Base-by-base conservation (phyloP, 2,888 invertebrate species). In the Pediacus dermestoides region DNA sequence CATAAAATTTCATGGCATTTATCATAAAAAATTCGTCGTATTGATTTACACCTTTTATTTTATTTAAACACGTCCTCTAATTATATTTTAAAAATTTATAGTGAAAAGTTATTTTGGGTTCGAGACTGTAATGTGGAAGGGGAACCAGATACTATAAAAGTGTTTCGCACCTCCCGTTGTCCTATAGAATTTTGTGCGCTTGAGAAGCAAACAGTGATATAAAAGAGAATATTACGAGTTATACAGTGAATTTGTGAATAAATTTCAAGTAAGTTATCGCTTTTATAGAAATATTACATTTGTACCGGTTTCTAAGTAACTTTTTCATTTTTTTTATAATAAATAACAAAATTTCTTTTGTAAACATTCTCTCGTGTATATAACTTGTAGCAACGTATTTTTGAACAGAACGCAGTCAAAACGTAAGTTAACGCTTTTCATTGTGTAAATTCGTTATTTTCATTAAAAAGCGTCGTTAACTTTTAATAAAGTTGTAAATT, bases 341-440 rank as follows among this genome's bases (percentile, higher is more conserved):
- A 23, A 23, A 23, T 7, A 23, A 23, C 23, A 23, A 23, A 23
- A 23, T 23, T 23, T 23, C 10, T 6, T 18, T 23, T 4, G 23
- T 23, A n/a, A 23, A 7, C 10, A 23, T n/a, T 23, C 3, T 23
- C 10, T 7, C 23, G 23, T 6, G n/a, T n/a, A 9, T n/a, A n/a
- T n/a, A n/a, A n/a, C n/a, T n/a, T n/a, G n/a, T n/a, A n/a, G n/a
- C n/a, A n/a, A n/a, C n/a, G n/a, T n/a, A n/a, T n/a, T n/a, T n/a
- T n/a, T n/a, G n/a, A n/a, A n/a, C n/a, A n/a, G n/a, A n/a, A n/a
- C n/a, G n/a, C n/a, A n/a, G n/a, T n/a, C n/a, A n/a, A n/a, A n/a
- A n/a, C n/a, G n/a, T n/a, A n/a, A n/a, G n/a, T n/a, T n/a, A n/a
- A n/a, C n/a, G n/a, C n/a, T n/a, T n/a, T n/a, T n/a, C n/a, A n/a